These are phyloP conservation scores for Pangasianodon gigas DNA, from an alignment of 2,113 vertebrate genomes.

Conservation along the genomic window DNA sequence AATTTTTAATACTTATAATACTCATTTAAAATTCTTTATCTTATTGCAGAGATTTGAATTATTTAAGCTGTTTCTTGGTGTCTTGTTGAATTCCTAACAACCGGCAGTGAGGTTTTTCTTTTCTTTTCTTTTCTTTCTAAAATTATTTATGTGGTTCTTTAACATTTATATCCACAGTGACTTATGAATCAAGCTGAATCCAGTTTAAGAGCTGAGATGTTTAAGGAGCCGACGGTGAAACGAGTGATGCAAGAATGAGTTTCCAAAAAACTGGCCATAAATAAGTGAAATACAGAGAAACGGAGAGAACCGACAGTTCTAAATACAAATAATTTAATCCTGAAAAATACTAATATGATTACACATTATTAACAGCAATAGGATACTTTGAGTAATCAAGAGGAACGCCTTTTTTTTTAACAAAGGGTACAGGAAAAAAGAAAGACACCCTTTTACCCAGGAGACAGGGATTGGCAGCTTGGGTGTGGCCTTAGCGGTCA, in stretches of 20 bases:
- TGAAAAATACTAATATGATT: neutral
- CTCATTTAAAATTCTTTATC: slow-evolving; percentile 28
- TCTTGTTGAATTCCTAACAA: neutral
- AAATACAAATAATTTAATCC: neutral
- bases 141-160: neutral
- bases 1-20: neutral
- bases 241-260: neutral
- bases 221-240: neutral
- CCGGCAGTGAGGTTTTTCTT: neutral
- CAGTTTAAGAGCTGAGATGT: neutral
- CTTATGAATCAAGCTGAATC: neutral
- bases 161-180: neutral
- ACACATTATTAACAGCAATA: neutral
- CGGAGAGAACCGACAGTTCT: neutral
- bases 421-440: neutral
- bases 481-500: neutral
- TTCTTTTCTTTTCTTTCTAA: neutral
- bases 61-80: neutral
- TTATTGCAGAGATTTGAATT: slow-evolving; percentile 15
- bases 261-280: neutral
- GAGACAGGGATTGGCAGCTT: neutral
- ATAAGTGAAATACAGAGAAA: neutral
- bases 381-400: too few species aligned
- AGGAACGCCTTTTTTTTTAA: neutral
- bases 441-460: neutral